Evolutionary conservation across 2,888 invertebrate species (phyloP), one percentile per base, ranked within the genome.

Genomic region (Digitonthophagus gazella): DNA sequence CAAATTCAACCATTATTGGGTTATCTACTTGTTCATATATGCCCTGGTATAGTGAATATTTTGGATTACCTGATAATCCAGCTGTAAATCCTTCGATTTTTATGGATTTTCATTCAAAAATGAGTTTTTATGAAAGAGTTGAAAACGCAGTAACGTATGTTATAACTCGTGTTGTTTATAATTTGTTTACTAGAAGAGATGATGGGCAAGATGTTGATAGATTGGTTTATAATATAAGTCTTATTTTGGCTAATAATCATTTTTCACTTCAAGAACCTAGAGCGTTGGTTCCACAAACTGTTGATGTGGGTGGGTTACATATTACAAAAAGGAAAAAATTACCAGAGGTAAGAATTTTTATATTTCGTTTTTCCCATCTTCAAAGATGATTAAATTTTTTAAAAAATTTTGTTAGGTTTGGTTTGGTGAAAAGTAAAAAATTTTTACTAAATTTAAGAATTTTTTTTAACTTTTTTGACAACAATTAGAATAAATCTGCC

Each of bases 241-340:
- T 85, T 16, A 71, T 86, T 44, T 75, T 87, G 5, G 78, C 84
- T 14, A 87, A 87, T 72, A 83, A 83, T 1, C 84, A 85, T 73
- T 77, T 82, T 71, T 80, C 79, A 19, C 73, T 85, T 56, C 85
- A 84, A 69, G 80, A 82, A 6, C 82, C 84, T 8, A 78, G 81
- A 71, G 83, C 84, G 0, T 71, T 83, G 16, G 82, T 84, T 19
- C 86, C 86, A 0, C 81, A 80, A 15, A 76, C 85, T n/a, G 80
- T 86, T 0, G 86, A 87, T 79, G 82, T 87, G 2, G 86, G 85
- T 22, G 87, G 87, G 18, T 79, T 86, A 67, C 86, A 87, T 78
- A 78, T 87, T 15, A 78, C 80, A 70, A 77, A 80, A 44, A 77
- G 67, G 2, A 75, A 76, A 58, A 63, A 64, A 8, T 57, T 79